Evolutionary conservation across 2,113 vertebrate genomes (phyloP), one percentile per base, ranked within the genome.

Genomic region (Philantomba maxwellii): DNA sequence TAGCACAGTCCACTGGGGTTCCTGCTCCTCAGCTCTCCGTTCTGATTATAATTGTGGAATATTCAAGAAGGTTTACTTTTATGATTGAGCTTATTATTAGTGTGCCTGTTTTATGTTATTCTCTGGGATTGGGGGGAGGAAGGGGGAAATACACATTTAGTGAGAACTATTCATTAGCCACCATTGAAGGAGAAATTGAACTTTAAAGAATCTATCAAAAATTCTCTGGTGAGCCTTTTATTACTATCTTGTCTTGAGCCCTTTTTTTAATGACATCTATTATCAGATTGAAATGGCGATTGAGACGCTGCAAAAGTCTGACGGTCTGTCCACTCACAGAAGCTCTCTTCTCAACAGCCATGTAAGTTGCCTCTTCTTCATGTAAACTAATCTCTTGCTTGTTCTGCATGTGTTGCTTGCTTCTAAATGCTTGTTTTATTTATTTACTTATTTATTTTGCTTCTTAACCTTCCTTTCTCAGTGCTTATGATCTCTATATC

Each of bases 271-370:
- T 99, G 98, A 99, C 98, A 98, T 99, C 98, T 99, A 99, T 99
- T 99, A 99, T 99, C 99, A 99, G 99, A 99, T 99, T 99, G 99
- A 99, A 99, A 99, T 99, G 99, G 99, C 99, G 99, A 99, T 99
- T 99, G 99, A 99, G 98, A 99, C 99, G 98, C 99, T 99, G 95
- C 99, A 99, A 99, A 99, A 99, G 98, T 99, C 99, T 99, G 99
- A 99, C 98, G 99, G 99, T 99, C 99, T 99, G 83, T 99, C 99
- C 70, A 99, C 99, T 99, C 99, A 99, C 99, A 99, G 99, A 98
- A 99, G 99, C 98, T 99, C 99, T 98, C 99, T 99, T 98, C 99
- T 99, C 99, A 99, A 99, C 99, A 99, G 99, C 98, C 99, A 99
- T 99, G 99, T 99, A 99, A 99, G 99, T 99, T 99, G 98, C 98